phyloP scores from a whole-genome alignment of 2,113 vertebrate genomes.

The Bagarius yarrelli region DNA sequence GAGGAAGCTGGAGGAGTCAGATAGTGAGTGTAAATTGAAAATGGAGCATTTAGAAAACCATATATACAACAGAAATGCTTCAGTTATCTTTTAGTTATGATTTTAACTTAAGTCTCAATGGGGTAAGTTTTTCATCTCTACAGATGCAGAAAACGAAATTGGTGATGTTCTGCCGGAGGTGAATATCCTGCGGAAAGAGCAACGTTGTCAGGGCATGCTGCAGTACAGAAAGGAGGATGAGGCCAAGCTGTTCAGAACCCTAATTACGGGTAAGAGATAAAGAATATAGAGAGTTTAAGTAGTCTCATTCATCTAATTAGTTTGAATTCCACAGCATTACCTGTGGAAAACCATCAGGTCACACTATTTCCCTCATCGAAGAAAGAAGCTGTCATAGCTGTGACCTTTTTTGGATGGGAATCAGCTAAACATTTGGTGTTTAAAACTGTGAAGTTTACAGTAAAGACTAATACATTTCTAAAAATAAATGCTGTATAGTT shows the following conservation, averaged over 20 bases:
- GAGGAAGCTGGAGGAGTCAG: constrained; percentile 85
- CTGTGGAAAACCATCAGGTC: too few species aligned
- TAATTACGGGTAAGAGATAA: constrained; percentile 78
- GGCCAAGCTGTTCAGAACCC: constrained; percentile 83
- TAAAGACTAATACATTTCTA: too few species aligned
- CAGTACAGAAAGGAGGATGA: constrained; percentile 90
- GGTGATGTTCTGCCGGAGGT: constrained; percentile 42
- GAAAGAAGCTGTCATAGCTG: too few species aligned
- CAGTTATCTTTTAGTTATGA: not conserved
- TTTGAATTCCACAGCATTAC: too few species aligned
- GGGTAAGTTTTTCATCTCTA: constrained; percentile 53
- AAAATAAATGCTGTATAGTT: too few species aligned
- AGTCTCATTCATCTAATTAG: too few species aligned
- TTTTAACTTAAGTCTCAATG: not conserved
- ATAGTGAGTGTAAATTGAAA: constrained; percentile 73
- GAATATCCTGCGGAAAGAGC: constrained; percentile 89
- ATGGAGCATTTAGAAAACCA: not conserved
- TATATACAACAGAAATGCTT: not conserved
- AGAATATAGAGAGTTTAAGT: too few species aligned
- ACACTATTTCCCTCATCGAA: too few species aligned
- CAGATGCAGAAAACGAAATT: constrained; percentile 67
- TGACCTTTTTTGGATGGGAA: too few species aligned
- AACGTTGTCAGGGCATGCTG: constrained; percentile 93
- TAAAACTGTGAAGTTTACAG: too few species aligned
- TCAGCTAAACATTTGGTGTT: too few species aligned